These are phyloP conservation scores for Menidia menidia DNA, from an alignment of 2,797 vertebrate species.

Conservation along the genomic window DNA sequence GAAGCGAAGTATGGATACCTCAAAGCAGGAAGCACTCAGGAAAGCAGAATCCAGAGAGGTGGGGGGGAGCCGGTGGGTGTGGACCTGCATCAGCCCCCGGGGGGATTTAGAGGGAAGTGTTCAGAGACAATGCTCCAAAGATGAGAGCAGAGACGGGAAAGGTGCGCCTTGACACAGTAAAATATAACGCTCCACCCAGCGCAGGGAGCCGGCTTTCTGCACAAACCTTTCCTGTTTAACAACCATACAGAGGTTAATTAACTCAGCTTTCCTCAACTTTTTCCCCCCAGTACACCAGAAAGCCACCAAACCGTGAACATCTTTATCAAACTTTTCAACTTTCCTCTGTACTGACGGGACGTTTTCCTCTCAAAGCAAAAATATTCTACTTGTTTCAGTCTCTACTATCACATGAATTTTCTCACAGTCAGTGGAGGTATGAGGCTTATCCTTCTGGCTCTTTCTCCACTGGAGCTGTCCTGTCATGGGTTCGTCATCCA, in stretches of 20 bases:
- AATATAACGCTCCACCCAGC: slow-evolving; percentile 37
- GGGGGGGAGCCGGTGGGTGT: slow-evolving; percentile 57
- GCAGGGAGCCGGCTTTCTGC: slow-evolving; percentile 14
- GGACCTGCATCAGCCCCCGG: slow-evolving; percentile 57
- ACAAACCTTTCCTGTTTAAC: slow-evolving; percentile 20
- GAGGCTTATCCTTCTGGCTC: slow-evolving; percentile 20
- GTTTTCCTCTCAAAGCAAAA: not conserved
- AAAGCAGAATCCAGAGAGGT: slow-evolving; percentile 51
- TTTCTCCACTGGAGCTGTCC: slow-evolving; percentile 17
- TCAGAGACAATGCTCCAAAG: slow-evolving; percentile 70
- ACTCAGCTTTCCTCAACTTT: not conserved
- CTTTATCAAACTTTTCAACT: not conserved
- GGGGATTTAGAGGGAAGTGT: slow-evolving; percentile 66
- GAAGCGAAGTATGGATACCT: slow-evolving; percentile 33
- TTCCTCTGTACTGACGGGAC: not conserved
- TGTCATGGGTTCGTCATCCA: slow-evolving; percentile 25
- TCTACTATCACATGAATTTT: not conserved
- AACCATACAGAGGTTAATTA: not conserved
- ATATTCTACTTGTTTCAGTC: not conserved
- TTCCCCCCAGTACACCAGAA: not conserved
- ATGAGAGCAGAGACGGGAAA: slow-evolving; percentile 60
- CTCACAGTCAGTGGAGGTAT: not conserved
- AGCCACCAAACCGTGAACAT: no score
- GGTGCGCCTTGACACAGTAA: slow-evolving; percentile 54
- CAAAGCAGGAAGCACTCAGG: slow-evolving; percentile 56